Percentiles rank a stretch among this genome's conserved stretches.
These are phyloP conservation scores for Hydractinia symbiolongicarpus DNA, from an alignment of 30 jellyfish, hydroid and myxozoan genomes.

Conservation along the genomic window DNA sequence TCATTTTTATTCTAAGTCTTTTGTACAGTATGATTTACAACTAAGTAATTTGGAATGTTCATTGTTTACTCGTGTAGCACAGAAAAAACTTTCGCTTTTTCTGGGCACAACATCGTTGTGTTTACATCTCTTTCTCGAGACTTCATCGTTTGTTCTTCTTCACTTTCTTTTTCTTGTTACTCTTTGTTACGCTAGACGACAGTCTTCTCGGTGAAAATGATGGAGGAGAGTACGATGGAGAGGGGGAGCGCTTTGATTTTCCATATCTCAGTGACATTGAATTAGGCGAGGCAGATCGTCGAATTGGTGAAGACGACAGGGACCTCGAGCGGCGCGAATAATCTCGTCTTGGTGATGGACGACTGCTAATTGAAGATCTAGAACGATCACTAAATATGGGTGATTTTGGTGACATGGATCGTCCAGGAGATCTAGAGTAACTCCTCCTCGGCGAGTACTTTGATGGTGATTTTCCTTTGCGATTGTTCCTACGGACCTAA, in stretches of 20 bases:
- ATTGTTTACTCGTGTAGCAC: too few species aligned
- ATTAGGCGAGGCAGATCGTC: conserved; percentile 13
- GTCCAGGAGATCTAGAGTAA: conserved; percentile 12
- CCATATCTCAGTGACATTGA: conserved; percentile 12
- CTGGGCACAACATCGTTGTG: too few species aligned
- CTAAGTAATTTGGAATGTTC: too few species aligned
- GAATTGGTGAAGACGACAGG: conserved; percentile 1
- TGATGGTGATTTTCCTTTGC: conserved; percentile 1
- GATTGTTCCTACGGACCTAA: not conserved
- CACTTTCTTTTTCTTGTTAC: conserved; percentile 21
- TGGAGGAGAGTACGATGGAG: conserved; percentile 17
- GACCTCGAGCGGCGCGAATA: not conserved
- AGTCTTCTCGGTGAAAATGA: conserved; percentile 21
- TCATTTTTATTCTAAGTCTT: too few species aligned
- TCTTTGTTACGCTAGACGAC: conserved; percentile 18
- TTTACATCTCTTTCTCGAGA: not conserved
- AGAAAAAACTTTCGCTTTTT: too few species aligned
- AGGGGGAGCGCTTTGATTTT: not conserved
- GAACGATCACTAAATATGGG: conserved; percentile 12
- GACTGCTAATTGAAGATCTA: conserved; percentile 13
- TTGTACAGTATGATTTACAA: too few species aligned
- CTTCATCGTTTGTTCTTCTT: conserved; percentile 15
- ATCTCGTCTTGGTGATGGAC: conserved; percentile 5
- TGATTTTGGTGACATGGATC: not conserved
- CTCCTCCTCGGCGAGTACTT: conserved; percentile 3